These are phyloP conservation scores for Delphinus delphis DNA, from an alignment of 2,113 vertebrate genomes.

Conservation along the genomic window DNA sequence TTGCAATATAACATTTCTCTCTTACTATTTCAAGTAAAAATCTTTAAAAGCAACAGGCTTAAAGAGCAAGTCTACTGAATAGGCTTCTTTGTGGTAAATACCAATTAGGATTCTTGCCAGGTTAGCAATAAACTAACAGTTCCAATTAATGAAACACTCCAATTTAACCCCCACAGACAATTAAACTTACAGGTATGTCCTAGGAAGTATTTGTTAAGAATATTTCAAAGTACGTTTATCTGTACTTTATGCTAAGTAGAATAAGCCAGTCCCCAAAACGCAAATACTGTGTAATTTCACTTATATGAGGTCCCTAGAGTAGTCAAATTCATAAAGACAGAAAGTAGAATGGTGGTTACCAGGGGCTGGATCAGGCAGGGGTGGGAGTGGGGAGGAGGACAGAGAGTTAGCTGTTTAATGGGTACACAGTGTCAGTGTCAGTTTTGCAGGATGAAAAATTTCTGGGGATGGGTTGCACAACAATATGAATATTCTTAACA, in stretches of 20 bases:
- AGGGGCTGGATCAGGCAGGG: neutral
- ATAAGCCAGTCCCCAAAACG: neutral
- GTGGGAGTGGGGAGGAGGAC: no score
- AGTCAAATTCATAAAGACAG: neutral
- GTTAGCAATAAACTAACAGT: slow-evolving; percentile 53
- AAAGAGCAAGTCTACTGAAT: neutral
- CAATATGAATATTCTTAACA: neutral
- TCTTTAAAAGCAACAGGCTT: slow-evolving; percentile 16
- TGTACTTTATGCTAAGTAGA: neutral
- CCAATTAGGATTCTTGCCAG: slow-evolving; percentile 69
- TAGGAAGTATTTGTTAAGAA: neutral
- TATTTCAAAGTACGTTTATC: slow-evolving; percentile 15
- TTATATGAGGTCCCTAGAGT: neutral
- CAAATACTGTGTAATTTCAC: neutral
- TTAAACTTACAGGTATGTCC: slow-evolving; percentile 11
- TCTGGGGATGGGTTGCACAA: neutral
- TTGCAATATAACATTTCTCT: neutral
- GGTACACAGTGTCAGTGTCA: neutral
- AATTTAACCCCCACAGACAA: neutral
- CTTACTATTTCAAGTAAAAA: slow-evolving; percentile 33
- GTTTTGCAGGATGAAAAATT: neutral
- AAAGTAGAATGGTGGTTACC: neutral
- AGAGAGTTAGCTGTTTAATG: neutral
- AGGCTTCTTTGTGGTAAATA: slow-evolving; percentile 55
- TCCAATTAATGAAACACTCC: slow-evolving; percentile 56